Percentiles rank a stretch among this genome's conserved stretches.
phyloP scores from a whole-genome alignment of 2,888 invertebrate species.

The Arge pagana region DNA sequence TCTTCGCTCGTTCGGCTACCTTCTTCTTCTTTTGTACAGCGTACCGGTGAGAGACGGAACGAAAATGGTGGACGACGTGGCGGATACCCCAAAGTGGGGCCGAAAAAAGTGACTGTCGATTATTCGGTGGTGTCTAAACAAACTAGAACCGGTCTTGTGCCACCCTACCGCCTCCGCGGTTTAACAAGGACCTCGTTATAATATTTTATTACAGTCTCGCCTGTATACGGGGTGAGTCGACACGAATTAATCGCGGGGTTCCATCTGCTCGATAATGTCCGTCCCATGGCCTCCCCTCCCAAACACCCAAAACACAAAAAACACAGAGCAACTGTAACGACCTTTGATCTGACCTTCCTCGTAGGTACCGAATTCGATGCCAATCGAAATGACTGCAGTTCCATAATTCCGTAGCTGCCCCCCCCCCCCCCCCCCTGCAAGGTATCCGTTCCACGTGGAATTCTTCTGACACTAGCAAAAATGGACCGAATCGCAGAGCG shows the following conservation, averaged over 20 bases:
- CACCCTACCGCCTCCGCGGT: constrained; percentile 38
- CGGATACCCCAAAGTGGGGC: constrained; percentile 30
- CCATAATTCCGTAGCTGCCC: no score
- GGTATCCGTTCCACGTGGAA: no score
- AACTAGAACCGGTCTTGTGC: constrained; percentile 45
- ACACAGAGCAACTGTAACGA: no score
- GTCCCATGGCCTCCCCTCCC: neutral
- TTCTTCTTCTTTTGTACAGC: no score
- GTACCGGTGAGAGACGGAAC: neutral
- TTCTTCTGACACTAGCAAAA: no score
- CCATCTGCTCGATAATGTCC: neutral
- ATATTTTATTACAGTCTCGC: constrained; percentile 49
- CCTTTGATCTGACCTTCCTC: no score
- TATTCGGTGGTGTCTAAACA: constrained; percentile 58
- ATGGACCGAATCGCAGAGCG: no score
- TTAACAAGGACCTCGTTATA: constrained; percentile 58
- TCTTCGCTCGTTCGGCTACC: neutral
- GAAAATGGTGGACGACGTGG: constrained; percentile 8
- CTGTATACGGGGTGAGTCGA: neutral
- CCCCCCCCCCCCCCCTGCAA: no score
- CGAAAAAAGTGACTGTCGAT: constrained; percentile 49
- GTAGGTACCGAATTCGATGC: no score
- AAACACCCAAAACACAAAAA: neutral
- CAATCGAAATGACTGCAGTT: no score
- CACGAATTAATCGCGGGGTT: constrained; percentile 7